These are phyloP conservation scores for Menidia menidia DNA, from an alignment of 2,797 vertebrate species.

Conservation along the genomic window DNA sequence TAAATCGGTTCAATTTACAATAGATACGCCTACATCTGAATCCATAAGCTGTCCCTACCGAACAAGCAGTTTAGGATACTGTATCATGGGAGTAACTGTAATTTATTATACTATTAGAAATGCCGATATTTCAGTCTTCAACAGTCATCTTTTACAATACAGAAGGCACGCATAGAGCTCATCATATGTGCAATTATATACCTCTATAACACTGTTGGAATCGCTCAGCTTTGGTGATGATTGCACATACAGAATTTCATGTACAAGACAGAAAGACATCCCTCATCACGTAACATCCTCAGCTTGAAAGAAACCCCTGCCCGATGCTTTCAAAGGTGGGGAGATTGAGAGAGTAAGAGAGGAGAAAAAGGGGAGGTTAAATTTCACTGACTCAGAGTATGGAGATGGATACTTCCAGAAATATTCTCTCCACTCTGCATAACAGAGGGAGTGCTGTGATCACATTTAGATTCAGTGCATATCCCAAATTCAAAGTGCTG, in stretches of 20 bases:
- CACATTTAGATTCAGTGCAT: slow-evolving; percentile 50
- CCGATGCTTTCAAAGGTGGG: slow-evolving; percentile 49
- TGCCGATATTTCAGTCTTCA: slow-evolving; percentile 62
- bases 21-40: slow-evolving; percentile 63
- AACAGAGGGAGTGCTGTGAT: slow-evolving; percentile 40
- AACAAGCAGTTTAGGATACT: slow-evolving; percentile 45
- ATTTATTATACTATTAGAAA: slow-evolving; percentile 62
- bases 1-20: slow-evolving; percentile 75
- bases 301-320: slow-evolving; percentile 46
- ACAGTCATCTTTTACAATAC: slow-evolving; percentile 71
- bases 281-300: slow-evolving; percentile 53
- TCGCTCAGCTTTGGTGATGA: slow-evolving; percentile 33
- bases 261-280: slow-evolving; percentile 51
- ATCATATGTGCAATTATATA: slow-evolving; percentile 62
- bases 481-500: slow-evolving; percentile 62
- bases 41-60: slow-evolving; percentile 55
- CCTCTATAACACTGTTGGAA: slow-evolving; percentile 48
- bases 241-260: slow-evolving; percentile 39
- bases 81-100: slow-evolving; percentile 50
- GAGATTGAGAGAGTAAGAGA: slow-evolving; percentile 35
- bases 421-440: slow-evolving; percentile 37
- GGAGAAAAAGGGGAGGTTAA: slow-evolving; percentile 37
- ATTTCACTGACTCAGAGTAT: slow-evolving; percentile 61
- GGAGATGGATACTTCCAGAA: slow-evolving; percentile 50
- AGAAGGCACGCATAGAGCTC: slow-evolving; percentile 78